Base-by-base conservation (phyloP, 2,797 vertebrate species). In the Rhinella marina region DNA sequence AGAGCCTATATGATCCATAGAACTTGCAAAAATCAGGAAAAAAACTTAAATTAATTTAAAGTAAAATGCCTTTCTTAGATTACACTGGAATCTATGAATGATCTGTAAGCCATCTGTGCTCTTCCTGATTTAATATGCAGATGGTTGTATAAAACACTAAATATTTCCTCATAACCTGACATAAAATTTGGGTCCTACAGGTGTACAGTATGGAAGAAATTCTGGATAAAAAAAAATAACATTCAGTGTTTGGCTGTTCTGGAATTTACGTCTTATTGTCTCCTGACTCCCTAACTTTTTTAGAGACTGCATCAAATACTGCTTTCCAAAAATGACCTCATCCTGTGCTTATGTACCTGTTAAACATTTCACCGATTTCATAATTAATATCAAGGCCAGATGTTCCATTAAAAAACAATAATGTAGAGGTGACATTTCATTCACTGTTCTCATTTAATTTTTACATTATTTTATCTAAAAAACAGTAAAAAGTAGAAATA, bases 291-390 rank as follows among this genome's bases (percentile, higher is more conserved):
- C 92, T 61, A 92, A 90, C 88, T 70, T 92, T 91, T 91, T 93
- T 85, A 85, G 92, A 93, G 91, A 92, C 80, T 88, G 17, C 92
- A 92, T 94, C 92, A 91, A 91, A 80, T 91, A 73, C 92, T 91
- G 91, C 91, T 92, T 92, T 92, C 94, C 94, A 95, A 61, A 92
- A 94, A 94, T 95, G 93, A 95, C 93, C 92, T 95, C 94, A 95
- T 85, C 79, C 90, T 89, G 89, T 90, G 92, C 87, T 70, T 90
- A 93, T 92, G 92, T 94, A 94, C 94, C 93, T 95, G 92, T 92
- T 94, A 92, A 78, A 92, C 86, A 94, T 93, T 92, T 92, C 90
- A 91, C 89, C 90, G 72, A 91, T 92, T 92, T 92, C 82, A 81
- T 91, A 92, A 93, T 92, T 94, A 93, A 95, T 94, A 93, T 92